phyloP scores from a whole-genome alignment of 1,140 invertebrate genomes.

The silkworm (Bombyx mori) region DNA sequence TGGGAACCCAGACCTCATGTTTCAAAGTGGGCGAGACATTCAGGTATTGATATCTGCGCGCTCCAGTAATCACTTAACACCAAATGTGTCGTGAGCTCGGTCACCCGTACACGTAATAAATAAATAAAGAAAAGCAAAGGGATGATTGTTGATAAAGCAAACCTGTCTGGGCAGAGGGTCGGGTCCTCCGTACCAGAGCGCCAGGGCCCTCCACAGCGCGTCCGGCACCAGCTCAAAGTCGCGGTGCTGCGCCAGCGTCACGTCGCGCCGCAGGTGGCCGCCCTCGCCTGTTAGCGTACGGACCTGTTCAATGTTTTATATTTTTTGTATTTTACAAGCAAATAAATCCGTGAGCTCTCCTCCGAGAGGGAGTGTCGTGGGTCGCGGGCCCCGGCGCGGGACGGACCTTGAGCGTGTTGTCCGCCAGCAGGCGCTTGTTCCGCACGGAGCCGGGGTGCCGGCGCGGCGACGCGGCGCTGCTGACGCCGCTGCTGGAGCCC shows the following conservation, averaged over 20 bases:
- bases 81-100: no score
- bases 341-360: no score
- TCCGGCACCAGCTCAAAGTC: conserved; percentile 90
- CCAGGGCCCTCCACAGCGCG: conserved; percentile 86
- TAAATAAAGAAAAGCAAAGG: no score
- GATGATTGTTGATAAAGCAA: background rate
- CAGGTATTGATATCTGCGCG: no score
- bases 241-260: conserved; percentile 77
- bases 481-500: conserved; percentile 74
- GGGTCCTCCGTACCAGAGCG: conserved; percentile 88
- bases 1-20: no score
- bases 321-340: background rate
- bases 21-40: no score
- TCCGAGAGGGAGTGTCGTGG: no score
- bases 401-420: conserved; percentile 74
- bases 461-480: conserved; percentile 67
- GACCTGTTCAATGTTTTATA: conserved; percentile 25
- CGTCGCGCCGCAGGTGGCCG: conserved; percentile 81
- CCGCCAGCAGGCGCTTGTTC: conserved; percentile 78
- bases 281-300: conserved; percentile 88
- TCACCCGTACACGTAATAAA: no score
- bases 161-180: conserved; percentile 87
- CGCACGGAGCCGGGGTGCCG: conserved; percentile 82
- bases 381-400: background rate
- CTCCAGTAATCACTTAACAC: no score